Conservation (phyloP, 1,140 invertebrate species). For the Cotesia vestalis region DNA sequence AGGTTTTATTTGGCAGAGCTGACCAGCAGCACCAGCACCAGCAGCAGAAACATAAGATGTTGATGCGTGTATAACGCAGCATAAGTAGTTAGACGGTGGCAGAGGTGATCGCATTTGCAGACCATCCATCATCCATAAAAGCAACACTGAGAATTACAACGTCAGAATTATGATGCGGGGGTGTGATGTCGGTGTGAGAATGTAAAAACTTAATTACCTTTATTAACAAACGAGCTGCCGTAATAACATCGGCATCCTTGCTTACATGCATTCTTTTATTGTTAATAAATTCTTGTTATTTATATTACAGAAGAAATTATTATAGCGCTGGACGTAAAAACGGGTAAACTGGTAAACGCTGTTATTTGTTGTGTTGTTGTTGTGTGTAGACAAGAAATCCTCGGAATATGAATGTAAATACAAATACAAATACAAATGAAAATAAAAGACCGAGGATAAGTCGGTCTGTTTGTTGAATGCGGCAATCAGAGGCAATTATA, state of each 20-base stretch:
- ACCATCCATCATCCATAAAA: constrained; percentile 59
- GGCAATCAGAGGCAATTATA: constrained; percentile 55
- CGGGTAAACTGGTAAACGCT: background rate
- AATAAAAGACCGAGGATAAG: constrained; percentile 16
- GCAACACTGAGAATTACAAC: constrained; percentile 18
- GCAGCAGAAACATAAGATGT: too few species aligned
- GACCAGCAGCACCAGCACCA: background rate
- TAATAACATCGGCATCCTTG: constrained; percentile 36
- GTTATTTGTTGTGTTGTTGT: background rate
- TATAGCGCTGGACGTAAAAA: too few species aligned
- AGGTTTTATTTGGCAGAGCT: constrained; percentile 22
- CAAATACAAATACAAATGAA: too few species aligned
- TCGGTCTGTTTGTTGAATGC: constrained; percentile 43
- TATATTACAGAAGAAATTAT: too few species aligned
- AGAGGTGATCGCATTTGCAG: too few species aligned
- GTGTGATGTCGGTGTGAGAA: constrained; percentile 44
- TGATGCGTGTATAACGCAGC: constrained; percentile 4
- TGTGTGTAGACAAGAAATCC: background rate
- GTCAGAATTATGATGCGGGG: constrained; percentile 45
- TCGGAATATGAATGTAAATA: constrained; percentile 18
- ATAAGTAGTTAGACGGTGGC: too few species aligned
- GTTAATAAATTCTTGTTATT: constrained; percentile 7
- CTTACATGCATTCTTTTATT: background rate
- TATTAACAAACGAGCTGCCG: constrained; percentile 57
- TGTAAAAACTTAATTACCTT: constrained; percentile 67